Base-by-base conservation (phyloP, 1,140 invertebrate species). In the Pantala flavescens region DNA sequence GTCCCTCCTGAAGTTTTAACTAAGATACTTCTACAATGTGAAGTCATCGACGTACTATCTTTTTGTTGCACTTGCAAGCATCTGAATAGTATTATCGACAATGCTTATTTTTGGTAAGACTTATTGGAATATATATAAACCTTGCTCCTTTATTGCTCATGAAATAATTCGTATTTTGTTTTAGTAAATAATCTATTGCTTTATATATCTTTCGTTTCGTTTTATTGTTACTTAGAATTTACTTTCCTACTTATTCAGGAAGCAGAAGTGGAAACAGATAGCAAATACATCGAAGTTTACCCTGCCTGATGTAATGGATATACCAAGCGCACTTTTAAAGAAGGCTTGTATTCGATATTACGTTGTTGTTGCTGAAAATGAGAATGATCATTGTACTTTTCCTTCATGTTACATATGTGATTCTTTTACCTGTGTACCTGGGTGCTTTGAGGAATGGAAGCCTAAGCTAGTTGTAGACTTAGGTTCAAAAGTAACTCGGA, bases 41-140 rank as follows among this genome's bases (percentile, higher is more conserved):
- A 63, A 19, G 49, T 63, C n/a, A 63, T 63, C n/a, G 49, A 63
- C 12, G n/a, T 63, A 19, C 12, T 63, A 14, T 63, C 49, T 16
- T 63, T 63, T 21, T 63, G 49, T 14, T 63, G 49, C 12, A 63
- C 49, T 63, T 19, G 49, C n/a, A 63, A 63, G n/a, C 49, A 63
- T 21, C n/a, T 63, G 12, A 63, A 63, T 63, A 16, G 49, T 63
- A 12, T 63, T 21, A 63, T 63, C 49, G 49, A 63, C n/a, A 63
- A 63, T 63, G 49, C 49, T 21, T 63, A 63, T 21, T 63, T 63
- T 63, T 63, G 49, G 49, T 63, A 63, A 63, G 49, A 63, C 49
- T 3, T 19, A 7, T 63, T 3, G 5, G 49, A 14, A 3, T 63
- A 21, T 63, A 7, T 3, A 1, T 19, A 63, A 63, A 7, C 12